phyloP scores from a whole-genome alignment of 1,140 invertebrate species.

The Pseudomyrmex flavicornis region DNA sequence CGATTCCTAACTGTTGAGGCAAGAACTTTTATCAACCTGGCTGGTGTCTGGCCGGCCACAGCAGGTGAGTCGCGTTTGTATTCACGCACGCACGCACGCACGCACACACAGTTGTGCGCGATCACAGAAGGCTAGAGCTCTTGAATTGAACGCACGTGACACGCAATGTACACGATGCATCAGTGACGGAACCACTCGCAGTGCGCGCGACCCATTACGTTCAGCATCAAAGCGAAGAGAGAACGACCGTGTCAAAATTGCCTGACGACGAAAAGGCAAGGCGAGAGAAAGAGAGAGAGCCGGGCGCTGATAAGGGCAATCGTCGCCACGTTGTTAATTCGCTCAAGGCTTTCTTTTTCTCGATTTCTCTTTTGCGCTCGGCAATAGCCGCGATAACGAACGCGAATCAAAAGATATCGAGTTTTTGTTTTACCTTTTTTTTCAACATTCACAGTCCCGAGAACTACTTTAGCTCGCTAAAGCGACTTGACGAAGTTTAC shows the following conservation, averaged over 20 bases:
- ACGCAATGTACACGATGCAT: not conserved
- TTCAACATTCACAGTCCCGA: no score
- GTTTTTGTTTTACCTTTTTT: no score
- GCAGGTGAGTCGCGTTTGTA: not conserved
- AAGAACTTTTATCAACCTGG: slow-evolving; percentile 17
- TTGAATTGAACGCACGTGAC: slow-evolving; percentile 41
- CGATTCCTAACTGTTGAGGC: not conserved
- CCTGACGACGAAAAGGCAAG: slow-evolving; percentile 6
- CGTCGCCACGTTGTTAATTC: slow-evolving; percentile 7
- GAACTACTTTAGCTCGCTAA: no score
- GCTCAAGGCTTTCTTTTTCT: slow-evolving; percentile 23
- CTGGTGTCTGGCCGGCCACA: not conserved
- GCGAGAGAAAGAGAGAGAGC: slow-evolving; percentile 19
- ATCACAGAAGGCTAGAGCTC: not conserved
- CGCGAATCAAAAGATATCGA: not conserved
- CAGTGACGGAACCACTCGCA: not conserved
- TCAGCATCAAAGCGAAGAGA: slow-evolving; percentile 1
- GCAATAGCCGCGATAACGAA: not conserved
- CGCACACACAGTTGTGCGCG: not conserved
- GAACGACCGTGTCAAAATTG: slow-evolving; percentile 34
- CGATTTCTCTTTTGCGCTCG: not conserved
- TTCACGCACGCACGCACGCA: no score
- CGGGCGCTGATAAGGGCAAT: slow-evolving; percentile 34
- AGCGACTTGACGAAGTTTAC: no score
- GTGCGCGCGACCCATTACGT: not conserved